These are phyloP conservation scores for Glaucopsyche alexis DNA, from an alignment of 2,888 invertebrate species.

Conservation along the genomic window DNA sequence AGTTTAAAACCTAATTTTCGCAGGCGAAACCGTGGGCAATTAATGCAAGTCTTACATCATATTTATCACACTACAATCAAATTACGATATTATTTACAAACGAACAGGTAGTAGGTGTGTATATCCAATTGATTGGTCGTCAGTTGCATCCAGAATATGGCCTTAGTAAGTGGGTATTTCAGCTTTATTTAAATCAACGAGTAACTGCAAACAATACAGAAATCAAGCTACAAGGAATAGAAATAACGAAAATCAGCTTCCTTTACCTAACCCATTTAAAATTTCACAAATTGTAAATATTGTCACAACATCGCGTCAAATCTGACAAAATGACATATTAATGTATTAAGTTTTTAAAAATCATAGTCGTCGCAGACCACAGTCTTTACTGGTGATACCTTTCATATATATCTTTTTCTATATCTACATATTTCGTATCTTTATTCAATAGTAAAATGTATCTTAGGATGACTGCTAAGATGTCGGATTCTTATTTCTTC, in stretches of 20 bases:
- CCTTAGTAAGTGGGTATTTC: too few species aligned
- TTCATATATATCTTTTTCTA: too few species aligned
- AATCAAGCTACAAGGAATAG: not conserved
- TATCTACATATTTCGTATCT: too few species aligned
- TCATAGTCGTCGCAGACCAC: not conserved
- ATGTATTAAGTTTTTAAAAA: not conserved
- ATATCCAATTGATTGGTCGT: not conserved
- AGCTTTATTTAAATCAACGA: too few species aligned
- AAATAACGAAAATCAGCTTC: conserved; percentile 29
- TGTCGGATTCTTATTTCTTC: too few species aligned
- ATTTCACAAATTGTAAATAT: conserved; percentile 24
- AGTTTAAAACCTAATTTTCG: too few species aligned
- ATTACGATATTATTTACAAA: not conserved
- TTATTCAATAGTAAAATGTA: too few species aligned
- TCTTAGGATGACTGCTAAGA: too few species aligned
- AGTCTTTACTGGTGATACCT: too few species aligned
- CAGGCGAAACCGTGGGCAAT: too few species aligned
- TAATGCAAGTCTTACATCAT: not conserved
- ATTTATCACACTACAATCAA: not conserved
- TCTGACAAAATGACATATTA: conserved; percentile 32
- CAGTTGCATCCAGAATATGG: not conserved
- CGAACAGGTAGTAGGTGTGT: not conserved
- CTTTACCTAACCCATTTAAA: conserved; percentile 28
- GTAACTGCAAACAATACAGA: too few species aligned
- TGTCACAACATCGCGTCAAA: conserved; percentile 31